Percentiles rank a stretch among this genome's conserved stretches.
phyloP scores from a whole-genome alignment of 2,113 vertebrate species.

The Antigone vipio region DNA sequence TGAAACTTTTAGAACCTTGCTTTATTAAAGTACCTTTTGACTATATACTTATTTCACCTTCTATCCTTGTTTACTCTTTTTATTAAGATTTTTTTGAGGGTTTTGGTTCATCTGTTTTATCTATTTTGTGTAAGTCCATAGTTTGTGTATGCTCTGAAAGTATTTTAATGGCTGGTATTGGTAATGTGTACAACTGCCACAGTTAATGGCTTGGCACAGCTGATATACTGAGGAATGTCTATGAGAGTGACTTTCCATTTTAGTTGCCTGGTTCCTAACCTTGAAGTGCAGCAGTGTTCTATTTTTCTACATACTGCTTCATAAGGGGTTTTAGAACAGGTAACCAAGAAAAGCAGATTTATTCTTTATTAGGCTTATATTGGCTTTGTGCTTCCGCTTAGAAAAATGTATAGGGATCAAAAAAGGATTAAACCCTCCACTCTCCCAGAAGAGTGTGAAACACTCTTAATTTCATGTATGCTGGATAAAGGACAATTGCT shows the following conservation, averaged over 20 bases:
- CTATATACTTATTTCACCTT: background rate
- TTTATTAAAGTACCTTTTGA: background rate
- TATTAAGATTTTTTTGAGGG: background rate
- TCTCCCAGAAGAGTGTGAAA: background rate
- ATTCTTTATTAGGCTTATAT: background rate
- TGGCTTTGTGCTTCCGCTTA: background rate
- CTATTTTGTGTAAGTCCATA: background rate
- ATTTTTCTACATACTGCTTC: background rate
- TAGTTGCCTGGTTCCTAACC: background rate
- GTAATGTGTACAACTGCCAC: background rate
- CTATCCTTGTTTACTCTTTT: background rate
- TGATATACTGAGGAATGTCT: background rate
- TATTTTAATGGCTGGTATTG: background rate
- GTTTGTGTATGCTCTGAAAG: background rate
- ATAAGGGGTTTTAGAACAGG: background rate
- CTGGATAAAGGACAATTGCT: background rate
- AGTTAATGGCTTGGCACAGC: background rate
- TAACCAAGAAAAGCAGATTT: background rate
- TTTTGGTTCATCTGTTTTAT: background rate
- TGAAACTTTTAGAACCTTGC: background rate
- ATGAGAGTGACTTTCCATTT: background rate
- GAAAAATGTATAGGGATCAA: background rate
- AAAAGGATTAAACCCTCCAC: background rate
- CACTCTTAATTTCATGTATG: background rate
- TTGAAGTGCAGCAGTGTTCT: background rate